A percentile compares a stretch with the other conserved stretches of the same genome.
Evolutionary conservation across 2,113 vertebrate genomes (phyloP).

Genomic region (Coptodon rendalli): DNA sequence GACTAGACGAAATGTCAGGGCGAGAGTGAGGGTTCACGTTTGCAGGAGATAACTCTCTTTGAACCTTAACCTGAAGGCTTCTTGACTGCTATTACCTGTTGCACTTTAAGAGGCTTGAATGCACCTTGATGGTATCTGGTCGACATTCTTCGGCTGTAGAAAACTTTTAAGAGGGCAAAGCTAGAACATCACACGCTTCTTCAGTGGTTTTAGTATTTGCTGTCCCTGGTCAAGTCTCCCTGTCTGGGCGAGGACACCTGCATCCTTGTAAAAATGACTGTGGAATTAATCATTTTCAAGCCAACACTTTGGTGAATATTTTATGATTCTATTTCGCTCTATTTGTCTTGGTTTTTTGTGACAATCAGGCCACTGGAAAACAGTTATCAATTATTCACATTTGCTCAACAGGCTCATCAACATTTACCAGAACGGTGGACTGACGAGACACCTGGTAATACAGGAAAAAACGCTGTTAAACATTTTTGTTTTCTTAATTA

Average conservation of each 20-base stretch:
- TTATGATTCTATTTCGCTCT: constrained; percentile 93
- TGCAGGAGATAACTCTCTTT: constrained; percentile 22
- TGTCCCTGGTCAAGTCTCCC: background rate
- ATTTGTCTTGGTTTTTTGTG: constrained; percentile 95
- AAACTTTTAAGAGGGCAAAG: background rate
- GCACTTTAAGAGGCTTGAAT: background rate
- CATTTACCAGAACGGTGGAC: constrained; percentile 73
- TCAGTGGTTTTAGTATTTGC: background rate
- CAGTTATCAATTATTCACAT: constrained; percentile 94
- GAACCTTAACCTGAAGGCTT: constrained; percentile 28
- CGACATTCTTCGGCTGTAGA: constrained; percentile 5
- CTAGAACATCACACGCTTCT: background rate
- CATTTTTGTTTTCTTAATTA: constrained; percentile 56
- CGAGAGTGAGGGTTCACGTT: constrained; percentile 2
- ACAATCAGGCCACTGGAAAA: constrained; percentile 91
- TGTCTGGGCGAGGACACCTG: constrained; percentile 7
- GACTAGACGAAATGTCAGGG: constrained; percentile 42
- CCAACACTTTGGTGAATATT: constrained; percentile 91
- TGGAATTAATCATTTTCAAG: constrained; percentile 85
- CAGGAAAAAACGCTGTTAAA: constrained; percentile 18
- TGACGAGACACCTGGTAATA: constrained; percentile 34
- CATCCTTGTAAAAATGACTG: constrained; percentile 78
- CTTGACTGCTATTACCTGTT: background rate
- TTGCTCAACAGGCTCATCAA: constrained; percentile 83
- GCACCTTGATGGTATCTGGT: constrained; percentile 6